Conservation (phyloP, 2,888 invertebrate genomes). For the Drosophila subquinaria region DNA sequence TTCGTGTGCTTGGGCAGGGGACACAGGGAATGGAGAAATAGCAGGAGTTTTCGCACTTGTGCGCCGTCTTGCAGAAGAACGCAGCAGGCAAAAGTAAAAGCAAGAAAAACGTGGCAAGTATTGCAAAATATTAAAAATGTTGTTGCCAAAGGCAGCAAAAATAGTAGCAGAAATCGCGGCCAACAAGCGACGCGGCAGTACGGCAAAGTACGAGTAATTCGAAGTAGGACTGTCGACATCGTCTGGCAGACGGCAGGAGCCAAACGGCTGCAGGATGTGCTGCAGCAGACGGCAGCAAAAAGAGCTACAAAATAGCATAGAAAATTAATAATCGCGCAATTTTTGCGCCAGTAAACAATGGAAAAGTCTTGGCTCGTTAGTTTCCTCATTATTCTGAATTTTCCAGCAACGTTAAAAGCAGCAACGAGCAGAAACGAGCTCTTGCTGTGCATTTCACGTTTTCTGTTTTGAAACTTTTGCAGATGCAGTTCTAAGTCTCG, state of each 20-base stretch:
- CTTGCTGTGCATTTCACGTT: conserved; percentile 37
- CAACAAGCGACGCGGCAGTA: conserved; percentile 36
- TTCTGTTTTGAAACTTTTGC: conserved; percentile 38
- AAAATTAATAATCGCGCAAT: conserved; percentile 82
- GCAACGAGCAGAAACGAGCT: conserved; percentile 17
- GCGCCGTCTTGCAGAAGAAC: conserved; percentile 31
- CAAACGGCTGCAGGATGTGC: conserved; percentile 28
- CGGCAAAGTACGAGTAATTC: conserved; percentile 29
- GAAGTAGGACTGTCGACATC: conserved; percentile 50
- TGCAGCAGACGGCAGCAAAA: conserved; percentile 33
- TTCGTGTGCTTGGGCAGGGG: conserved; percentile 16
- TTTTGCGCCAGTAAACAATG: conserved; percentile 82
- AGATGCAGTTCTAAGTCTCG: conserved; percentile 51
- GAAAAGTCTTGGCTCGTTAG: conserved; percentile 82
- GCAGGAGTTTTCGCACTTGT: conserved; percentile 38
- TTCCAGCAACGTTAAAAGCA: conserved; percentile 27
- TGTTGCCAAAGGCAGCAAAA: conserved; percentile 63
- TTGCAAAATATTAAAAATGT: conserved; percentile 72
- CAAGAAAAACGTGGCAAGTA: conserved; percentile 61
- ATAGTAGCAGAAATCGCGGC: conserved; percentile 42
- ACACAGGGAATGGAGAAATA: background rate
- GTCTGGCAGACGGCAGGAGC: conserved; percentile 35
- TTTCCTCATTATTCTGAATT: conserved; percentile 81
- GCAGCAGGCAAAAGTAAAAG: conserved; percentile 18
- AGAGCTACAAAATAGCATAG: conserved; percentile 75